Evolutionary conservation across 2,113 vertebrate species (phyloP), one percentile per base, ranked within the genome.

Genomic region (Eubucco bourcierii): DNA sequence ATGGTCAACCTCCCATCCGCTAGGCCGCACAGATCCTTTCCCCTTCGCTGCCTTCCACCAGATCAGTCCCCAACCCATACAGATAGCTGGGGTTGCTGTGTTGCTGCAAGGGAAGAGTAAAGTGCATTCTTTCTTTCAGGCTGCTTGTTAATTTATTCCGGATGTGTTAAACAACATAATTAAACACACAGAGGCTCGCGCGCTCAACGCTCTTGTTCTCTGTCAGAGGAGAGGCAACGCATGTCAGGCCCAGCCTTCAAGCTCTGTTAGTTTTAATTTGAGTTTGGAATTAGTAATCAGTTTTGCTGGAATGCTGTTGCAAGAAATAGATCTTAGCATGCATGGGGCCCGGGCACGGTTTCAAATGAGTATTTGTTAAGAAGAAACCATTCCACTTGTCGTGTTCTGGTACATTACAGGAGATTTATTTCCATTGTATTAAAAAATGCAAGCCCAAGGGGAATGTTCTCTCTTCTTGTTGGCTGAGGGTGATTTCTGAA

Each of bases 181-280:
- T 98, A 98, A 97, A 97, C 93, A 96, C 92, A 94, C 91, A 93
- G 77, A 91, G 93, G 68, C 93, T 70, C 23, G 31, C 71, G 37
- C 4, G 79, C 79, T 95, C 90, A 94, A 95, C 74, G 72, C 91
- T 95, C 96, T 96, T 93, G 94, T 95, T 98, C 94, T 96, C 93
- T 97, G 94, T 98, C 97, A 97, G 97, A 93, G 94, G 78, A 91
- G 94, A 94, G 75, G 75, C 93, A 97, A 93, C 27, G 72, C 2
- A 12, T 93, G 93, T 97, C 95, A 97, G 95, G 89, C 93, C 93
- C 94, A 97, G 97, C 96, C 97, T 98, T 98, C 97, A 98, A 98
- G 97, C 96, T 98, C 97, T 97, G 97, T 97, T 98, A 98, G 97
- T 97, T 98, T 98, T 98, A 97, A 98, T 98, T 98, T 97, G 96